Conservation (phyloP, 2,797 vertebrate genomes). For the Ispidina lecontei region DNA sequence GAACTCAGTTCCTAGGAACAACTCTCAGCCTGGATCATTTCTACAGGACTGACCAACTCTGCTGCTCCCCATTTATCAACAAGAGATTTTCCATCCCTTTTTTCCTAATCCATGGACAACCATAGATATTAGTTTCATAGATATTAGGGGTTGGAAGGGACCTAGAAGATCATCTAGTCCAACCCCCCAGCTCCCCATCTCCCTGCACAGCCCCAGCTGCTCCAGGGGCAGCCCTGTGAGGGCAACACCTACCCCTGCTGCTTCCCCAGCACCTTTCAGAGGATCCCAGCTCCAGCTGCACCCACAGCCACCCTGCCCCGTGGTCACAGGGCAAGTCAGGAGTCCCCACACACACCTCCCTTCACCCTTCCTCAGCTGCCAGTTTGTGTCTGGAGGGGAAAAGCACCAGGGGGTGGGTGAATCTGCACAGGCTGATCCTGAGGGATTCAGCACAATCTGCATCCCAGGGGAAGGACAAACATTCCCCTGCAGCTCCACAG, state of each 20-base stretch:
- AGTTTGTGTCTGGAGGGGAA: neutral
- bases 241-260: too few species aligned
- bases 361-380: neutral
- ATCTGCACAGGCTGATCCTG: neutral
- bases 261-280: too few species aligned
- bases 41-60: neutral
- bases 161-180: too few species aligned
- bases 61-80: rapidly evolving
- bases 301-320: neutral
- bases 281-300: neutral
- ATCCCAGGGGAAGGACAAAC: neutral
- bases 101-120: neutral
- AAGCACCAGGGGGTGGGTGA: neutral
- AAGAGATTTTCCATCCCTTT: neutral
- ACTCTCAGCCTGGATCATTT: neutral
- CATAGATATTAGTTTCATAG: too few species aligned
- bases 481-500: rapidly evolving
- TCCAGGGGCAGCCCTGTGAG: too few species aligned
- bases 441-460: neutral
- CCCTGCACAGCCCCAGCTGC: too few species aligned
- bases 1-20: rapidly evolving
- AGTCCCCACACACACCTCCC: neutral
- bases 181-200: too few species aligned
- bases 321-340: rapidly evolving
- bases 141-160: too few species aligned